Evolutionary conservation across 2,797 vertebrate species (phyloP).

Genomic region (Euthynnus affinis): DNA sequence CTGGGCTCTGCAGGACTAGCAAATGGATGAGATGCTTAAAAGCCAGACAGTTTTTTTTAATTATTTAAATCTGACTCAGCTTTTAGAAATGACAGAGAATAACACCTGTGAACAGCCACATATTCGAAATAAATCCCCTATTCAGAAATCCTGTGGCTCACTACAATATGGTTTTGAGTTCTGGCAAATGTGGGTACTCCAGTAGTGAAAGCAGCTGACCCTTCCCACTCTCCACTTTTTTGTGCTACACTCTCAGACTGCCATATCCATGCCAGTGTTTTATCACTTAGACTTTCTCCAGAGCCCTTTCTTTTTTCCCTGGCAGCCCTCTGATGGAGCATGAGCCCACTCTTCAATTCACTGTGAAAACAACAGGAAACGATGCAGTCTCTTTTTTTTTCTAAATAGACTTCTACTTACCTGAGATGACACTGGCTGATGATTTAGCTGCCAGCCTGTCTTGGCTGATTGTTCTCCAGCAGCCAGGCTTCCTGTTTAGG

Average conservation of each 20-base stretch:
- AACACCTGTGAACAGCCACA: conserved; percentile 43
- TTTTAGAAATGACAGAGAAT: conserved; percentile 48
- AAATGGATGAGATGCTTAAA: conserved; percentile 36
- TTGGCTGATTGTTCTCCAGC: conserved; percentile 21
- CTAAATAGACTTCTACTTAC: conserved; percentile 59
- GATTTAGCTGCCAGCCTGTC: conserved; percentile 15
- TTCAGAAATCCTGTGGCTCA: conserved; percentile 22
- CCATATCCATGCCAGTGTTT: conserved; percentile 44
- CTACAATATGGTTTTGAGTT: conserved; percentile 25
- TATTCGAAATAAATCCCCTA: conserved; percentile 49
- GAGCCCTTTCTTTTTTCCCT: conserved; percentile 25
- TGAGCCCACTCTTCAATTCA: conserved; percentile 41
- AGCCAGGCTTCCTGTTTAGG: conserved; percentile 10
- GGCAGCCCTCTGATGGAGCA: conserved; percentile 50
- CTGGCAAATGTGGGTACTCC: conserved; percentile 17
- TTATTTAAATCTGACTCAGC: conserved; percentile 44
- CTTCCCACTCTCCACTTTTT: conserved; percentile 8
- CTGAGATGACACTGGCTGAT: conserved; percentile 42
- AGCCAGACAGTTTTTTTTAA: conserved; percentile 10
- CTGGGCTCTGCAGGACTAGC: conserved; percentile 18
- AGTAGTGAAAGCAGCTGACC: conserved; percentile 36
- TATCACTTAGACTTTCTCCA: conserved; percentile 44
- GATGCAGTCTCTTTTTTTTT: conserved; percentile 36
- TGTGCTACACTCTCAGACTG: conserved; percentile 30
- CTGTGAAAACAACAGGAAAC: conserved; percentile 53